Evolutionary conservation across 2,113 vertebrate species (phyloP), one percentile per base, ranked within the genome.

Genomic region (Suncus etruscus): DNA sequence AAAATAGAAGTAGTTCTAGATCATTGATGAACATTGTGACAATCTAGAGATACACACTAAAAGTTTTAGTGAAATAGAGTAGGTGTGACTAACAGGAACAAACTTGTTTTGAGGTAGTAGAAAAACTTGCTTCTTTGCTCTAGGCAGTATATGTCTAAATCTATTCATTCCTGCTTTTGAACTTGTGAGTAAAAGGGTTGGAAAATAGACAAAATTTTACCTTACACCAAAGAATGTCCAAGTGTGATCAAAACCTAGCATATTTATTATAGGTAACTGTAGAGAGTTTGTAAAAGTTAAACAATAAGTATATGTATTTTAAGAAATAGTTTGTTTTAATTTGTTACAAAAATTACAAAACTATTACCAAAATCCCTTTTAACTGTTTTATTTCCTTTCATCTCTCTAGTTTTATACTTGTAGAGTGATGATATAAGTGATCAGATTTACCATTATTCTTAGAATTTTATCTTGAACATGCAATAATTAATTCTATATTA

Each of bases 101-200:
- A 45, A 84, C 90, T 96, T 90, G 82, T 22, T 82, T 90, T 91
- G 73, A 77, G 47, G 77, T 81, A 89, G n/a, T 31, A 89, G 68
- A 86, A 91, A 95, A 45, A 20, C 15, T 93, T 27, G 70, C 20
- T 88, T 83, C 81, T 18, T 91, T 83, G 83, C 81, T 75, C 31
- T 88, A 48, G 39, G 90, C 48, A 80, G 54, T 45, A 81, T 80
- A 18, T 92, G 91, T 87, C 25, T 85, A 87, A 87, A 72, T 84
- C 50, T 87, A 68, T 72, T 73, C 32, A 68, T 95, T 90, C 39
- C 54, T 90, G 76, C 68, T 63, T 77, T 90, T 75, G 83, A 91
- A 89, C 69, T 63, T 90, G 22, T 25, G 31, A 87, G 29, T 82
- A 90, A 6, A 87, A 73, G 65, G 16, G 20, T 45, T 87, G 0